Evolutionary conservation across 2,888 invertebrate species (phyloP).

Genomic region (Dynastes hyllus): DNA sequence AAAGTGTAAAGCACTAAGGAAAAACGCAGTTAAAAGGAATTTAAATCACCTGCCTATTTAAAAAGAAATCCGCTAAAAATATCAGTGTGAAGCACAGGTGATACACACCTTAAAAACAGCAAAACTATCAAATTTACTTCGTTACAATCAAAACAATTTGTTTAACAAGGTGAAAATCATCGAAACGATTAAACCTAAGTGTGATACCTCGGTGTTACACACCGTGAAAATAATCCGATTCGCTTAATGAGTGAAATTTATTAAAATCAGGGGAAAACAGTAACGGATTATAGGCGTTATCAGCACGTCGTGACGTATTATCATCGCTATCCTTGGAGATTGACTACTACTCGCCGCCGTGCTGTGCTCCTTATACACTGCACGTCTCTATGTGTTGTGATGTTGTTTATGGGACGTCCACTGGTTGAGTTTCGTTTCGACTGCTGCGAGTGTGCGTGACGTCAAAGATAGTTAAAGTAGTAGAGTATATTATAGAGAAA

Average conservation of each 20-base stretch:
- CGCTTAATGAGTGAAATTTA: no score
- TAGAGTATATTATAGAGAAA: conserved; percentile 36
- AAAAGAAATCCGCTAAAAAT: neutral
- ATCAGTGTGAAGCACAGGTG: neutral
- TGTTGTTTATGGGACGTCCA: conserved; percentile 42
- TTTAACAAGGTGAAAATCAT: neutral
- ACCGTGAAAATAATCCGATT: no score
- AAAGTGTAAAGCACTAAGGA: neutral
- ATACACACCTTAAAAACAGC: neutral
- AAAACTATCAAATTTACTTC: neutral
- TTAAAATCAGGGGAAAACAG: no score
- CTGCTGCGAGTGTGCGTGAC: conserved; percentile 40
- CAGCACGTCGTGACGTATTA: neutral
- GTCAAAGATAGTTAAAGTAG: conserved; percentile 46
- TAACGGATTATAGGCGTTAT: neutral
- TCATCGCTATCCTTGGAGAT: conserved; percentile 10
- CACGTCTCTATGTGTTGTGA: conserved; percentile 14
- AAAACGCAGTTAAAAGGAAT: no score
- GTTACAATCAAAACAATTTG: neutral
- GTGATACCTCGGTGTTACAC: no score
- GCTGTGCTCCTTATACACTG: neutral
- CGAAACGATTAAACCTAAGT: neutral
- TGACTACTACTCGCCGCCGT: neutral
- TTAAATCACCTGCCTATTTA: neutral
- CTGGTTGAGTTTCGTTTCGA: conserved; percentile 32